phyloP scores from a whole-genome alignment of 2,113 vertebrate species.

The Aphyosemion australe region DNA sequence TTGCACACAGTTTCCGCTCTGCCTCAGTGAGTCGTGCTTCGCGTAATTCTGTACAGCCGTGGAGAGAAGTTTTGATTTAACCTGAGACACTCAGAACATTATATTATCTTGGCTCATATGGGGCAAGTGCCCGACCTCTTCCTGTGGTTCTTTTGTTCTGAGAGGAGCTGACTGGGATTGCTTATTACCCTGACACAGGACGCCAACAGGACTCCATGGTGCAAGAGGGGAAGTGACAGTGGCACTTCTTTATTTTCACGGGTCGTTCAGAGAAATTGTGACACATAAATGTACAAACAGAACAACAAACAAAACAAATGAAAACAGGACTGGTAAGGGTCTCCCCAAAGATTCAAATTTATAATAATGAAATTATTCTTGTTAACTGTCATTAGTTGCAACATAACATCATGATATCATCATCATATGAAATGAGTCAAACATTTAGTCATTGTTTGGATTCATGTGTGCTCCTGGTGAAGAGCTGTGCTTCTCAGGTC shows the following conservation, averaged over 20 bases:
- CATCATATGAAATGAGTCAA: constrained; percentile 2
- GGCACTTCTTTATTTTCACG: constrained; percentile 70
- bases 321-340: constrained; percentile 61
- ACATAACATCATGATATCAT: background rate
- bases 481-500: constrained; percentile 69
- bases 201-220: constrained; percentile 66
- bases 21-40: constrained; percentile 50
- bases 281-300: constrained; percentile 58
- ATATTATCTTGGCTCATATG: constrained; percentile 64
- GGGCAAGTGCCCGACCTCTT: constrained; percentile 66
- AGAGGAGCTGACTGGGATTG: constrained; percentile 54
- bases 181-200: constrained; percentile 78
- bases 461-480: constrained; percentile 41
- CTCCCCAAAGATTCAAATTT: constrained; percentile 45
- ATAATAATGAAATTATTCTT: too few relatives aligned
- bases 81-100: constrained; percentile 66
- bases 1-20: constrained; percentile 31
- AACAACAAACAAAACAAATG: too few relatives aligned
- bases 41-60: constrained; percentile 48
- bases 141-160: constrained; percentile 71
- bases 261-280: constrained; percentile 64
- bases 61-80: constrained; percentile 18
- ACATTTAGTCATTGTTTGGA: constrained; percentile 25
- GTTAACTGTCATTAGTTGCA: constrained; percentile 3
- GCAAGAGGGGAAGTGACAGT: constrained; percentile 74